Conservation (phyloP, 2,888 invertebrate genomes). For the Priapulus caudatus region DNA sequence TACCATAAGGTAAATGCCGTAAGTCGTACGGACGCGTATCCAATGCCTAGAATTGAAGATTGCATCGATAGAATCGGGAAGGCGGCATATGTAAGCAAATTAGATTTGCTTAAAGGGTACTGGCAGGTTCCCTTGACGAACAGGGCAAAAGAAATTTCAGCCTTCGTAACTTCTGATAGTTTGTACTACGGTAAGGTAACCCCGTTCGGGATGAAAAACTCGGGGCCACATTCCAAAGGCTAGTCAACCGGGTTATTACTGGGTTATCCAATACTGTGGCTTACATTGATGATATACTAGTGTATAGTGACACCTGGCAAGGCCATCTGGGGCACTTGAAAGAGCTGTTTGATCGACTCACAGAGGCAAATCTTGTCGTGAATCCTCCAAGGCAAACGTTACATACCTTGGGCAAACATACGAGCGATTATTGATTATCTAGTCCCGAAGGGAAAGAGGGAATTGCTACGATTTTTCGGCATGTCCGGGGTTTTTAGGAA, state of each 20-base stretch:
- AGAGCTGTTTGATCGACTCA: too few species aligned
- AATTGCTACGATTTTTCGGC: slow-evolving; percentile 14
- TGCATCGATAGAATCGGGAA: slow-evolving; percentile 23
- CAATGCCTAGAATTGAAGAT: slow-evolving; percentile 22
- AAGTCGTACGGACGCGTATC: slow-evolving; percentile 22
- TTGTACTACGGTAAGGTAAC: slow-evolving; percentile 20
- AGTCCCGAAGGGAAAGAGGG: neutral
- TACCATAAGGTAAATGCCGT: slow-evolving; percentile 21
- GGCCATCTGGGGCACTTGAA: neutral
- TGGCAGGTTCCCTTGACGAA: slow-evolving; percentile 17
- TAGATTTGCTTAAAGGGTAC: slow-evolving; percentile 22
- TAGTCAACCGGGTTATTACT: slow-evolving; percentile 14
- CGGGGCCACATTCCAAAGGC: slow-evolving; percentile 19
- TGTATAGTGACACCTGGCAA: neutral
- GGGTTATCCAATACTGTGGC: neutral
- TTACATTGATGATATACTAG: neutral
- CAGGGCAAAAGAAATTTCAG: slow-evolving; percentile 20
- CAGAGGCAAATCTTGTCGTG: slow-evolving; percentile 6
- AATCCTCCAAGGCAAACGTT: slow-evolving; percentile 12
- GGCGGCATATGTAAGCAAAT: slow-evolving; percentile 22
- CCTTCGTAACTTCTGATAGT: slow-evolving; percentile 19
- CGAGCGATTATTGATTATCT: slow-evolving; percentile 9
- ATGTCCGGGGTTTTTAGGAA: slow-evolving; percentile 12
- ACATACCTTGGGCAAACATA: slow-evolving; percentile 18
- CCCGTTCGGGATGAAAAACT: slow-evolving; percentile 22